Evolutionary conservation across 2,113 vertebrate genomes (phyloP).

Genomic region (Micronycteris hirsuta): DNA sequence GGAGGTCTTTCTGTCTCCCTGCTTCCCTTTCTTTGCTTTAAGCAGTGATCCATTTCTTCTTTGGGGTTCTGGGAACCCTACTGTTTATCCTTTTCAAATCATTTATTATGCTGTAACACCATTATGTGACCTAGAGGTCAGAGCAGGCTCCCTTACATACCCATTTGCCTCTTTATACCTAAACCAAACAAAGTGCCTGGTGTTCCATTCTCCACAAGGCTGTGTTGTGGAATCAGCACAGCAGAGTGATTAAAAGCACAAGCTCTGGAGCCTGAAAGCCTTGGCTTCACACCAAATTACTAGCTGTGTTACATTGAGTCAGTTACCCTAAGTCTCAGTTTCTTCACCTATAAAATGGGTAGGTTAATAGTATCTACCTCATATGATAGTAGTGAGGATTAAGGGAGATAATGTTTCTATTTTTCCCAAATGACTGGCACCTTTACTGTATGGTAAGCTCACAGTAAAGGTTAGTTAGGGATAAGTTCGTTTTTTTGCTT

Average conservation of each 20-base stretch:
- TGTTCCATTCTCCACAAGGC: background rate
- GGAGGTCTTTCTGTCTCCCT: background rate
- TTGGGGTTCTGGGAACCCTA: background rate
- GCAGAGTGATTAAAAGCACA: constrained; percentile 5
- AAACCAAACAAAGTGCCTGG: background rate
- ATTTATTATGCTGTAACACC: background rate
- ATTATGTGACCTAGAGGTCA: background rate
- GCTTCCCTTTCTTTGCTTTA: background rate
- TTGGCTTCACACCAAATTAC: background rate
- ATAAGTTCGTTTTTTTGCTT: background rate
- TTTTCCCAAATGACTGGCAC: background rate
- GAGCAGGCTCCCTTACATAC: no score
- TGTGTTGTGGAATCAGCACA: background rate
- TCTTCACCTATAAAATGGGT: background rate
- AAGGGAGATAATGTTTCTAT: background rate
- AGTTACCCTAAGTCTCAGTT: background rate
- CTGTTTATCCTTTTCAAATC: background rate
- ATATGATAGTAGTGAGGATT: background rate
- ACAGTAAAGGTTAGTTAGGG: background rate
- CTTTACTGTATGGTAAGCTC: background rate
- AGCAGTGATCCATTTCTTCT: background rate
- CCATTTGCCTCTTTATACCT: background rate
- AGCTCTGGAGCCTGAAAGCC: background rate
- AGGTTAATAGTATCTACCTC: background rate
- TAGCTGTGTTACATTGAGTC: background rate